Percentiles rank a stretch among this genome's conserved stretches.
Evolutionary conservation across 2,113 vertebrate genomes (phyloP).

Genomic region (Myrmecobius fasciatus): DNA sequence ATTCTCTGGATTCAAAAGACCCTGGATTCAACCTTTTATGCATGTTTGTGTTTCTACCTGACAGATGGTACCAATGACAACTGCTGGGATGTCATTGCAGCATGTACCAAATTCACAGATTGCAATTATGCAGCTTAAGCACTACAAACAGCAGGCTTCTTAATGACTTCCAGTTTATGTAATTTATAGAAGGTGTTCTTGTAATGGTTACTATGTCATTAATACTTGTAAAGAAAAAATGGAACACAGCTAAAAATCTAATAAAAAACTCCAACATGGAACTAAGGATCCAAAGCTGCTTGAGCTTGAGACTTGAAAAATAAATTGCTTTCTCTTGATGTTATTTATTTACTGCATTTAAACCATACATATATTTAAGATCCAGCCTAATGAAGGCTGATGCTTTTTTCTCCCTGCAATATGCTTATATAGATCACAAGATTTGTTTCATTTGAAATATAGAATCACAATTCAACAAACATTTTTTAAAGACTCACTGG

Average conservation of each 20-base stretch:
- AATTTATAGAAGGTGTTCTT: neutral
- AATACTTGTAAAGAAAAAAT: neutral
- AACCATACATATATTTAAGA: neutral
- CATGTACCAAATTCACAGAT: neutral
- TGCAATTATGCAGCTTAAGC: neutral
- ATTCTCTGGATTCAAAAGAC: neutral
- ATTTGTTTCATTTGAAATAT: neutral
- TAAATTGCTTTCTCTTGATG: neutral
- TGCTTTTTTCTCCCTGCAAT: neutral
- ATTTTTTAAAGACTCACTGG: neutral
- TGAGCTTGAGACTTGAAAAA: neutral
- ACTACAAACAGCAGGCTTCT: neutral
- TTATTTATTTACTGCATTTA: neutral
- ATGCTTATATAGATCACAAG: neutral
- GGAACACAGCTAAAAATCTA: neutral
- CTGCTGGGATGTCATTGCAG: fast-evolving
- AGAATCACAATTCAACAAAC: neutral
- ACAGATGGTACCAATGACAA: neutral
- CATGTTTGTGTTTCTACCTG: neutral
- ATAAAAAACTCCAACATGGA: neutral
- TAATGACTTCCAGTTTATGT: neutral
- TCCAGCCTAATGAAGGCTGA: neutral
- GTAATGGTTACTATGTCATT: neutral
- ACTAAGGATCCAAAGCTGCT: neutral
- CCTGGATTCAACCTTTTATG: too few species aligned